Evolutionary conservation across 2,113 vertebrate species (phyloP).

Genomic region (Ibidorhyncha struthersii): DNA sequence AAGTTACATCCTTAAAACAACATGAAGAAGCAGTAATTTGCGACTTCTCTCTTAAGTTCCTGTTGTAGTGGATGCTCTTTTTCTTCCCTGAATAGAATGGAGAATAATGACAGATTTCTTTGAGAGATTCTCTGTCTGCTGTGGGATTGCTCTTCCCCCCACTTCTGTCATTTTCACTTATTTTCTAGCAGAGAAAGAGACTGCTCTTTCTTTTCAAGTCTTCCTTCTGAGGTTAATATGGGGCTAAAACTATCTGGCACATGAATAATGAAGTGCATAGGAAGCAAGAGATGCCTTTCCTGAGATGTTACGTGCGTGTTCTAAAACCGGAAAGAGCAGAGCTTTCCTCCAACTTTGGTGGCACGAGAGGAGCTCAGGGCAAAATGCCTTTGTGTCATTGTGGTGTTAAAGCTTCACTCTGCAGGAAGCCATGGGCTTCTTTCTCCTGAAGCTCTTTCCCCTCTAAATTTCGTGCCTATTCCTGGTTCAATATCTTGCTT

Average conservation of each 20-base stretch:
- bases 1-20: neutral
- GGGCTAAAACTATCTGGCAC: neutral
- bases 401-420: neutral
- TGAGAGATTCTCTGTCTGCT: neutral
- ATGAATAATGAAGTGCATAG: neutral
- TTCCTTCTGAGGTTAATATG: neutral
- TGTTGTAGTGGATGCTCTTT: neutral
- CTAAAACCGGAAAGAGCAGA: neutral
- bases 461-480: neutral
- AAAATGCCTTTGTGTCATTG: neutral
- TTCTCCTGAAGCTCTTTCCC: neutral
- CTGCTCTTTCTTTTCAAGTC: neutral
- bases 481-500: neutral
- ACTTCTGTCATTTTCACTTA: neutral
- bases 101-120: neutral
- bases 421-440: neutral
- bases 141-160: neutral
- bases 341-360: neutral
- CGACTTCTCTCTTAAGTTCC: neutral
- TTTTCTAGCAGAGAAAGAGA: neutral
- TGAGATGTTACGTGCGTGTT: neutral
- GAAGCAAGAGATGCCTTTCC: neutral
- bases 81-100: neutral
- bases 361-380: accelerated
- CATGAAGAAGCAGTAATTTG: neutral